Base-by-base conservation (phyloP, 2,888 invertebrate species). In the Choreutis nemorana region DNA sequence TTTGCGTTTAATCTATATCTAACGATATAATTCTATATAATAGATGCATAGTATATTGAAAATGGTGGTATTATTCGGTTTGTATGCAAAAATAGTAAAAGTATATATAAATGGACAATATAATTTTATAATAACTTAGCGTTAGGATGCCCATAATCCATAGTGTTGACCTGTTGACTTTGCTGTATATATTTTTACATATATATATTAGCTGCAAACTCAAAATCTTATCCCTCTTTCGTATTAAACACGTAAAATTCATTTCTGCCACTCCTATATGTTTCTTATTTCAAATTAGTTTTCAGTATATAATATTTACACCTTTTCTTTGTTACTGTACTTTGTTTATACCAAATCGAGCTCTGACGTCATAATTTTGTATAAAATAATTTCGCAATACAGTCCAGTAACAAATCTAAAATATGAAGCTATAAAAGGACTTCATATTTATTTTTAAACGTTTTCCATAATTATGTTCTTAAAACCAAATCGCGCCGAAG, bases 61-160 rank as follows among this genome's bases (percentile, higher is more conserved):
- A 62, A 66, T 64, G 50, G 62, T 68, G 60, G 55, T 60, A 55
- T 60, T 63, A 57, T 54, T 60, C 59, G 47, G 55, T 64, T 70
- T 68, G 64, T 70, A 72, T 71, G 70, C 71, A 65, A 63, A 64
- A 64, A 64, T 65, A 68, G 60, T 71, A 71, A 66, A 70, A 71
- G 54, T 64, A 71, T 64, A 64, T 64, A 72, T 65, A 70, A 65
- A 65, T 61, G 58, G 63, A 68, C 57, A 60, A 64, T 62, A 60
- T n/a, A n/a, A 55, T 55, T 53, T 24, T 10, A 66, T 54, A 53
- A 54, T 47, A 62, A 72, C 77, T 75, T 77, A 75, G 67, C 77
- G 72, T 71, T 51, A 66, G 77, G 75, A 77, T 77, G 77, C 77
- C 77, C 77, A 72, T 70, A 59, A 65, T 73, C 68, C 62, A 71